Evolutionary conservation across 2,113 vertebrate genomes (phyloP), one percentile per base, ranked within the genome.

Genomic region (Engystomops pustulosus): DNA sequence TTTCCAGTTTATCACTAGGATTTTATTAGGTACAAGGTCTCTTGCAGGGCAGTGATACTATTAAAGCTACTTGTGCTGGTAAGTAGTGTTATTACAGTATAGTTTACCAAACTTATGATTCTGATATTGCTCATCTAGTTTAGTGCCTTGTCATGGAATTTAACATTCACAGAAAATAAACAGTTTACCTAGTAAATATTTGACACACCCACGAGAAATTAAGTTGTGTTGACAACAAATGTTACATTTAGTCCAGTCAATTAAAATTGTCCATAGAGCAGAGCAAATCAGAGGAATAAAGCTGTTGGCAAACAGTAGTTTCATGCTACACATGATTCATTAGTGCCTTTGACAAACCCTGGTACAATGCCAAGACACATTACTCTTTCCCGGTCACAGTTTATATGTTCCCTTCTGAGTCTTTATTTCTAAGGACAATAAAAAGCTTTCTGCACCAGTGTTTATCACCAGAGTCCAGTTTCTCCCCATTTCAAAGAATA

Each of bases 281-380:
- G 51, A 76, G 47, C 27, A 18, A 76, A 74, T 74, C 70, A 74
- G 70, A 34, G 49, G 74, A 76, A 78, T 78, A 78, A 78, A 78
- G 74, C 75, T 78, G 32, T 41, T 78, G 75, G 75, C 75, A 78
- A 78, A 36, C 45, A 53, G 30, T 55, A 70, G 32, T 70, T 70
- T 71, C 79, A 81, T 70, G 79, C 45, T 81, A 36, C 79, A 70
- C 44, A 81, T 70, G 79, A 81, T 69, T 55, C 79, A 81, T 81
- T 70, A 69, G 32, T 81, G 49, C 36, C 30, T 53, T 81, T 45
- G 38, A 81, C 9, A 68, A 55, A 77, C 51, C 41, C 32, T 60
- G 75, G 75, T 23, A 41, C 20, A 60, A 78, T 12, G 51, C 75
- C 75, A 78, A 14, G 4, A 41, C 18, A 34, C 53, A 41, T 78